A percentile compares a stretch with the other conserved stretches of the same genome.
Evolutionary conservation across 1,140 invertebrate genomes (phyloP).

Genomic region (Steinernema feltiae): DNA sequence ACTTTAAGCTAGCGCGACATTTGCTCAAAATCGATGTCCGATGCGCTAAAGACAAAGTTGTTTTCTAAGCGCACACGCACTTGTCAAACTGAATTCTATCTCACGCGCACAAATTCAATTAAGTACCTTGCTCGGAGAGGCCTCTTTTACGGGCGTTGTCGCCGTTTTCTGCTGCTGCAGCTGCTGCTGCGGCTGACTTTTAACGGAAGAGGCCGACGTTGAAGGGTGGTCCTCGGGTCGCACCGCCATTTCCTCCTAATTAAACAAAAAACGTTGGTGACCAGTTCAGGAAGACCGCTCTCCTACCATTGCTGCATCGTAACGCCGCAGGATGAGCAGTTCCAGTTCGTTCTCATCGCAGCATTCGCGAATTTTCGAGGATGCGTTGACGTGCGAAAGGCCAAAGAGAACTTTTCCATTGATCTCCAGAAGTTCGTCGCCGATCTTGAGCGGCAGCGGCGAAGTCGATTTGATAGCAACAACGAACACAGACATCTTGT

Average conservation of each 20-base stretch:
- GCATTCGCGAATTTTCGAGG: conserved; percentile 50
- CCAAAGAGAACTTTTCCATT: conserved; percentile 54
- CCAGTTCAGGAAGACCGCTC: not conserved
- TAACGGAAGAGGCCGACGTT: not conserved
- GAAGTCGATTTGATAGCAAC: conserved; percentile 86
- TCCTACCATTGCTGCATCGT: conserved; percentile 24
- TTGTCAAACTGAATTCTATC: conserved; percentile 14
- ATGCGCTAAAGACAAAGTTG: conserved; percentile 11
- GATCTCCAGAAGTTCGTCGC: conserved; percentile 84
- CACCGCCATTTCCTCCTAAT: not conserved
- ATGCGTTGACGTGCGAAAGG: conserved; percentile 48
- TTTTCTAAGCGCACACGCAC: not conserved
- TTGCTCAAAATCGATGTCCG: not conserved
- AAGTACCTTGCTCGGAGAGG: not conserved
- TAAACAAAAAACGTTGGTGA: not conserved
- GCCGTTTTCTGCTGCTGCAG: too few relatives aligned
- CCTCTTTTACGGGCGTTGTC: too few relatives aligned
- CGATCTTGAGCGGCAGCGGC: conserved; percentile 74
- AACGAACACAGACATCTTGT: conserved; percentile 89
- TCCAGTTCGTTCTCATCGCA: conserved; percentile 48
- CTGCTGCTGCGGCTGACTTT: not conserved
- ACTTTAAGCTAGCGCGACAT: not conserved
- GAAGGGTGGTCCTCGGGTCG: not conserved
- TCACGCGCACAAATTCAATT: conserved; percentile 1
- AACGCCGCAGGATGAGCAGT: conserved; percentile 43